Evolutionary conservation across 1,140 invertebrate genomes (phyloP).

Genomic region (Condylostylus longicornis): DNA sequence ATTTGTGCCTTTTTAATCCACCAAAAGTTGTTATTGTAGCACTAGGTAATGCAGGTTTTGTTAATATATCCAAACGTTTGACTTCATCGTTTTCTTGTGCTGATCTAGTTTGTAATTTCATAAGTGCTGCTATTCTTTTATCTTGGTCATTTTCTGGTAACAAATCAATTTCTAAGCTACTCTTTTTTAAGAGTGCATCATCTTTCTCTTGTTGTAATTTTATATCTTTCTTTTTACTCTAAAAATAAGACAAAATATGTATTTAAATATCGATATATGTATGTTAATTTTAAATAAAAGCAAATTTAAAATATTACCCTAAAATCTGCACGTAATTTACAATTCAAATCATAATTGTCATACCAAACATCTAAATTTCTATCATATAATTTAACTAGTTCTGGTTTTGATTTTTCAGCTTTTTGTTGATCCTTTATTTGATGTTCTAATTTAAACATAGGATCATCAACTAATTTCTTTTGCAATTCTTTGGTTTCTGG

Average conservation of each 20-base stretch:
- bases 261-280: conserved; percentile 6
- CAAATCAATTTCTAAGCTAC: conserved; percentile 60
- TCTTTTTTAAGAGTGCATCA: conserved; percentile 56
- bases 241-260: conserved; percentile 22
- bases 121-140: conserved; percentile 55
- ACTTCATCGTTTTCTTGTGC: conserved; percentile 33
- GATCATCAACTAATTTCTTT: conserved; percentile 76
- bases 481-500: conserved; percentile 79
- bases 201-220: conserved; percentile 52
- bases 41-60: conserved; percentile 40
- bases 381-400: conserved; percentile 56
- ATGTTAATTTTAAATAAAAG: conserved; percentile 1
- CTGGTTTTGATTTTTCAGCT: conserved; percentile 52
- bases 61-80: conserved; percentile 37
- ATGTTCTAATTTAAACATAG: conserved; percentile 94
- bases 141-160: conserved; percentile 68
- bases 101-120: conserved; percentile 44
- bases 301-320: conserved; percentile 40
- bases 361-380: conserved; percentile 66
- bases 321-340: conserved; percentile 62
- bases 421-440: conserved; percentile 62
- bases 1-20: conserved; percentile 38
- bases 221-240: conserved; percentile 61
- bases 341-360: conserved; percentile 84
- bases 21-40: conserved; percentile 40